Conservation (phyloP, 1,140 invertebrate species). For the Dendrolimus kikuchii region DNA sequence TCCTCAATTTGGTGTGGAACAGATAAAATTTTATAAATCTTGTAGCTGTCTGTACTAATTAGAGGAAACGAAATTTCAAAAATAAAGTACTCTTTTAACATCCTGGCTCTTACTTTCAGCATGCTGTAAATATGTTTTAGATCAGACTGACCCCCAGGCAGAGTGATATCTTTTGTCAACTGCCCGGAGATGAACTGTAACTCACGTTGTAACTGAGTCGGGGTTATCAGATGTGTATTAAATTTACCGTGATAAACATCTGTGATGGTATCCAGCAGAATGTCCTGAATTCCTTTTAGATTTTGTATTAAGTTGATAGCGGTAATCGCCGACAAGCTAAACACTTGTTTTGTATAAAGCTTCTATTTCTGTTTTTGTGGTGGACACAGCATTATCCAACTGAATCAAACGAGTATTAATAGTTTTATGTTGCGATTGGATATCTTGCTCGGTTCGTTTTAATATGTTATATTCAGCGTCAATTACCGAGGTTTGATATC, state of each 20-base stretch:
- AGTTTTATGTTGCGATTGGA: neutral
- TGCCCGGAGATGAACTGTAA: constrained; percentile 1
- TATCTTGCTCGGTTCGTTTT: too few species aligned
- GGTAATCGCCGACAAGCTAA: neutral
- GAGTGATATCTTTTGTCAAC: constrained; percentile 1
- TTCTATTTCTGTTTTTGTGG: neutral
- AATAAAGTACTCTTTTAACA: constrained; percentile 6
- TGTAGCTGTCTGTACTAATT: neutral
- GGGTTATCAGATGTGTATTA: constrained; percentile 8
- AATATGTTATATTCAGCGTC: too few species aligned
- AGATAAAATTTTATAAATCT: constrained; percentile 5
- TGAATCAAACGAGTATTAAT: neutral
- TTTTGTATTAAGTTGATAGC: constrained; percentile 1
- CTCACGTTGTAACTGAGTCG: neutral
- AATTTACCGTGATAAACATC: constrained; percentile 11
- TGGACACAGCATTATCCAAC: neutral
- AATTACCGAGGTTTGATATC: too few species aligned
- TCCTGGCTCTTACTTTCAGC: constrained; percentile 6
- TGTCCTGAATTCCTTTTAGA: constrained; percentile 7
- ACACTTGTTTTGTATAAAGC: neutral
- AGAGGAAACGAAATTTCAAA: constrained; percentile 10
- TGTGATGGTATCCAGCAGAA: constrained; percentile 5
- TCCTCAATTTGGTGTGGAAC: constrained; percentile 2
- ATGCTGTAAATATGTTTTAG: neutral
- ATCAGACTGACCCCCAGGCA: neutral